These are phyloP conservation scores for Drosophila repletoides DNA, from an alignment of 1,140 invertebrate species.

Conservation along the genomic window DNA sequence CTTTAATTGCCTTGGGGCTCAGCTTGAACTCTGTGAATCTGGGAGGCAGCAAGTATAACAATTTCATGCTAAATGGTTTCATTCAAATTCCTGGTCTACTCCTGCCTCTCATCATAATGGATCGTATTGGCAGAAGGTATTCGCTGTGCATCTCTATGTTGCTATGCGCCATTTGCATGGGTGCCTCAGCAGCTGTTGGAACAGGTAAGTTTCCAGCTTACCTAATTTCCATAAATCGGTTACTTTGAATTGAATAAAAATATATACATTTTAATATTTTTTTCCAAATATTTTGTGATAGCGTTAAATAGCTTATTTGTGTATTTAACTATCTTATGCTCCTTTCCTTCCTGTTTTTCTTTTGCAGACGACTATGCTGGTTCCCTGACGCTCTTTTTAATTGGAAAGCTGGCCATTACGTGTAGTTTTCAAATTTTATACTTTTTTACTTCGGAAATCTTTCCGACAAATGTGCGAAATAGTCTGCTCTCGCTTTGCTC, in stretches of 20 bases:
- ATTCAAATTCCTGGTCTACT: conserved; percentile 89
- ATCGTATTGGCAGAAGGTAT: conserved; percentile 86
- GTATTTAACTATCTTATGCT: too few relatives aligned
- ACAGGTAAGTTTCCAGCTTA: conserved; percentile 51
- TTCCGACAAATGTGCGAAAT: conserved; percentile 87
- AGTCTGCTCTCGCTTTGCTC: conserved; percentile 86
- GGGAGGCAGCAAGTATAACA: conserved; percentile 87
- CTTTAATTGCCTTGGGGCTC: conserved; percentile 91
- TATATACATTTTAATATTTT: too few relatives aligned
- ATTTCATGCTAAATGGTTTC: conserved; percentile 88
- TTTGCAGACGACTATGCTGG: conserved; percentile 66
- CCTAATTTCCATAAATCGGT: too few relatives aligned
- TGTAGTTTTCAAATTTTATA: conserved; percentile 88
- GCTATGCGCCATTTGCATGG: conserved; percentile 84
- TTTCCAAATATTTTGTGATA: too few relatives aligned
- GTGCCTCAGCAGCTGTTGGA: conserved; percentile 52
- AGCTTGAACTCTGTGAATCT: conserved; percentile 91
- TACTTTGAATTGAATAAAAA: too few relatives aligned
- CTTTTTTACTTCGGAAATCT: conserved; percentile 88
- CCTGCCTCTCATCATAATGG: conserved; percentile 85
- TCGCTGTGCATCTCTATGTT: conserved; percentile 85
- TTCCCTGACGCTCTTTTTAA: conserved; percentile 85
- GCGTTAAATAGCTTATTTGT: too few relatives aligned
- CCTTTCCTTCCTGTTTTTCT: too few relatives aligned
- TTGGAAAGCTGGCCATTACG: conserved; percentile 89